phyloP scores from a whole-genome alignment of 1,140 invertebrate genomes.

The Monochamus saltuarius region DNA sequence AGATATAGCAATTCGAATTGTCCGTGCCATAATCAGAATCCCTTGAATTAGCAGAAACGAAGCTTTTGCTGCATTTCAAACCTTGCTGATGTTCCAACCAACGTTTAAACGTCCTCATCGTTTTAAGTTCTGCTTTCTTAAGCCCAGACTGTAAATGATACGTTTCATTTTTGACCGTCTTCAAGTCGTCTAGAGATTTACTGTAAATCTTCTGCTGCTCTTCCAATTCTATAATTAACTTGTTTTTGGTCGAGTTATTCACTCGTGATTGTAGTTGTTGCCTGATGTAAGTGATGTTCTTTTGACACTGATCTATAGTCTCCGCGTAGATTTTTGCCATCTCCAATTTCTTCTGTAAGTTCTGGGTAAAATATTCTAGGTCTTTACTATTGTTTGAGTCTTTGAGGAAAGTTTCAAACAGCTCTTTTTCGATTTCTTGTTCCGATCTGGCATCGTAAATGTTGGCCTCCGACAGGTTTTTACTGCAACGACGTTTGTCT shows the following conservation, averaged over 20 bases:
- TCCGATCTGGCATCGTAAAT: neutral
- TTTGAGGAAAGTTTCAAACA: constrained; percentile 4
- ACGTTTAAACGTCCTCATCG: neutral
- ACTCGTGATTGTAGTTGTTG: constrained; percentile 18
- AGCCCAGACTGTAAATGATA: constrained; percentile 30
- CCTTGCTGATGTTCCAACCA: neutral
- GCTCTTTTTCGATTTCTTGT: neutral
- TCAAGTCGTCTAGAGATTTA: constrained; percentile 25
- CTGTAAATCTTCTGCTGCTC: constrained; percentile 37
- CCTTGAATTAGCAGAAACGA: neutral
- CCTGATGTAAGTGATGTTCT: constrained; percentile 32
- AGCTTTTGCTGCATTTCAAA: neutral
- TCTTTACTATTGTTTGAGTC: constrained; percentile 4
- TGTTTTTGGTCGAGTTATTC: neutral
- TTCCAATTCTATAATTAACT: constrained; percentile 14
- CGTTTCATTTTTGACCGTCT: constrained; percentile 34
- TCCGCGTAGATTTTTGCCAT: constrained; percentile 28
- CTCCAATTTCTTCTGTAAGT: constrained; percentile 19
- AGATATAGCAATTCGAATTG: too few species aligned
- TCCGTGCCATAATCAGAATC: neutral
- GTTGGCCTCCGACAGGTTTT: neutral
- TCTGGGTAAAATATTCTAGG: constrained; percentile 14
- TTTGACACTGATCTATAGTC: constrained; percentile 35
- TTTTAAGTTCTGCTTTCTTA: constrained; percentile 25
- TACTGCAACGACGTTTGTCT: too few species aligned